Conservation (phyloP, 2,797 vertebrate species). For the Lepilemur ruficaudatus region DNA sequence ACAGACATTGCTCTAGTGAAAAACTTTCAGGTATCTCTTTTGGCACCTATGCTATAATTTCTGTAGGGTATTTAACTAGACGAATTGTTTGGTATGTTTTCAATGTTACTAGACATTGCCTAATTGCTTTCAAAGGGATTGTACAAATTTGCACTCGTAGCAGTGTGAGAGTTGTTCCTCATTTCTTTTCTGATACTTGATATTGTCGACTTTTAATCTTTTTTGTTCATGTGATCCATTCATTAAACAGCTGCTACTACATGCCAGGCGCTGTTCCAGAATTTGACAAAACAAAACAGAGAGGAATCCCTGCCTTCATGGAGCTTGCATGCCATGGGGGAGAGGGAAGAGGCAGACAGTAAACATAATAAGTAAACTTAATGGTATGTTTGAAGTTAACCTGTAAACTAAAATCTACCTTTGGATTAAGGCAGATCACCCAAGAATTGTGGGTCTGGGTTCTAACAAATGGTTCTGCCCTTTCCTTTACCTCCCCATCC, state of each 20-base stretch:
- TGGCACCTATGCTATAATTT: conserved; percentile 4
- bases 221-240: background rate
- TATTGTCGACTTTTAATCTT: background rate
- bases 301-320: background rate
- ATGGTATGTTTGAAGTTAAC: background rate
- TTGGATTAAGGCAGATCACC: background rate
- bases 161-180: background rate
- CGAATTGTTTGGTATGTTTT: background rate
- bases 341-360: background rate
- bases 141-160: background rate
- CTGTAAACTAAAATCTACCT: background rate
- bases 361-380: background rate
- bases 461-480: background rate
- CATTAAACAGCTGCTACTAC: background rate
- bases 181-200: background rate
- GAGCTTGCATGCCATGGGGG: background rate
- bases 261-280: background rate
- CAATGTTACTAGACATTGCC: background rate
- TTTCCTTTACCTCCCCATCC: background rate
- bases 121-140: background rate
- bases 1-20: background rate
- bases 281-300: background rate
- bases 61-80: background rate
- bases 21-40: background rate
- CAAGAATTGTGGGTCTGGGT: background rate